These are phyloP conservation scores for Taxidea taxus DNA, from an alignment of 2,113 vertebrate species.

Conservation along the genomic window DNA sequence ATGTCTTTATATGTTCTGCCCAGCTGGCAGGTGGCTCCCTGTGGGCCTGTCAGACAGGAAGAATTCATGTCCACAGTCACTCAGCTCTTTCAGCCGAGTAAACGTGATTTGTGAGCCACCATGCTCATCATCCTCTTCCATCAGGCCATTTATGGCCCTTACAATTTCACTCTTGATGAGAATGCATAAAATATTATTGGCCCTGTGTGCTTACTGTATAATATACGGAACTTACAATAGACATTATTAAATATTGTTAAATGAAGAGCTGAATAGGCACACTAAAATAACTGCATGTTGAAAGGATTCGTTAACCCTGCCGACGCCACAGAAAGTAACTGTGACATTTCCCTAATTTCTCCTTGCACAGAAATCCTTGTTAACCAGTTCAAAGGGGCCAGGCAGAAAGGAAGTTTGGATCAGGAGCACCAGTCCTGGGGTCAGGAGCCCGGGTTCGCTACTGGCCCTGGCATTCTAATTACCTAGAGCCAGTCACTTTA, in stretches of 20 bases:
- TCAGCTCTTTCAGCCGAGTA: background rate
- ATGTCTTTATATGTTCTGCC: background rate
- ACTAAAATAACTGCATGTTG: background rate
- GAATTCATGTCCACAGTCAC: background rate
- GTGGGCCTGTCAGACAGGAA: background rate
- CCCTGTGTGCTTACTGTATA: slow-evolving; percentile 55
- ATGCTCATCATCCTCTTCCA: slow-evolving; percentile 54
- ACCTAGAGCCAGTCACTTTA: background rate
- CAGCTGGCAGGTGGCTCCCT: slow-evolving; percentile 1
- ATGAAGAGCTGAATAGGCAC: slow-evolving; percentile 16
- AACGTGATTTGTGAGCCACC: slow-evolving; percentile 36
- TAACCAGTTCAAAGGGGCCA: background rate
- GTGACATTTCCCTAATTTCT: background rate
- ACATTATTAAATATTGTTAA: slow-evolving; percentile 59
- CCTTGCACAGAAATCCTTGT: background rate
- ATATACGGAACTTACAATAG: slow-evolving; percentile 35
- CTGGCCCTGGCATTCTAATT: background rate
- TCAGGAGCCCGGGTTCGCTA: background rate
- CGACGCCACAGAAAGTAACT: background rate
- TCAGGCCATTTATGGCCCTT: slow-evolving; percentile 64
- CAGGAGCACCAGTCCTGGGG: background rate
- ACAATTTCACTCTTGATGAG: slow-evolving; percentile 64
- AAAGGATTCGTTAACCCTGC: slow-evolving; percentile 35
- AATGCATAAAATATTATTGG: slow-evolving; percentile 69
- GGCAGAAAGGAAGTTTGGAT: background rate